Base-by-base conservation (phyloP, 2,797 vertebrate species). In the Semotilus atromaculatus region DNA sequence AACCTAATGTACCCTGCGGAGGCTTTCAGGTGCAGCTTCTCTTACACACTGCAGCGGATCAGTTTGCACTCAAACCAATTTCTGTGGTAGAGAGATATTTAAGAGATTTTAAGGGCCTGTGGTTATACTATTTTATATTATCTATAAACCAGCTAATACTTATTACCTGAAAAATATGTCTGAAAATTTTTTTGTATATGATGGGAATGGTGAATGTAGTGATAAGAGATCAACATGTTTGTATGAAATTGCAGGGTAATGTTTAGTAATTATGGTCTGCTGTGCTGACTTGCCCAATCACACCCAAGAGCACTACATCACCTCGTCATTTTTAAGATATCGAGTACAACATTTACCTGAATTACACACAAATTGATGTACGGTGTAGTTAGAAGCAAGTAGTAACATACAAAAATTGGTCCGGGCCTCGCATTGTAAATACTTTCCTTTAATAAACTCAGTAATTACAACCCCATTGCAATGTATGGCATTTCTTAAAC, bases 231-330 rank as follows among this genome's bases (percentile, higher is more conserved):
- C 10, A 14, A 23, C n/a, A 14, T 23, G 13, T 36, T 36, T 34
- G 21, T 36, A 36, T 73, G 26, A 51, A 51, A 75, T 75, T 53
- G 45, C 62, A 16, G 14, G 18, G 21, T 21, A 23, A 16, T 7
- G 7, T 45, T 31, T n/a, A 8, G 40, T 40, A 76, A 45, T 71
- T 74, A 58, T 45, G 19, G 26, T 53, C 55, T 29, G 72, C 29
- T 82, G 86, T 29, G 71, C 51, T 21, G 70, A 85, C 86, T 74
- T 67, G 86, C 40, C 79, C 73, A 29, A 40, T 66, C 86, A 85
- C 86, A 82, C 86, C 83, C 86, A 73, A 7, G 19, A 36, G 73
- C 58, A 40, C 58, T 53, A 45, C 48, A 40, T 55, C 19, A 74
- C 1, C 19, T 11, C 8, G 9, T 9, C 2, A 14, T 55, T 34